phyloP scores from a whole-genome alignment of 2,797 vertebrate genomes.

The Bryconaethiops microstoma region DNA sequence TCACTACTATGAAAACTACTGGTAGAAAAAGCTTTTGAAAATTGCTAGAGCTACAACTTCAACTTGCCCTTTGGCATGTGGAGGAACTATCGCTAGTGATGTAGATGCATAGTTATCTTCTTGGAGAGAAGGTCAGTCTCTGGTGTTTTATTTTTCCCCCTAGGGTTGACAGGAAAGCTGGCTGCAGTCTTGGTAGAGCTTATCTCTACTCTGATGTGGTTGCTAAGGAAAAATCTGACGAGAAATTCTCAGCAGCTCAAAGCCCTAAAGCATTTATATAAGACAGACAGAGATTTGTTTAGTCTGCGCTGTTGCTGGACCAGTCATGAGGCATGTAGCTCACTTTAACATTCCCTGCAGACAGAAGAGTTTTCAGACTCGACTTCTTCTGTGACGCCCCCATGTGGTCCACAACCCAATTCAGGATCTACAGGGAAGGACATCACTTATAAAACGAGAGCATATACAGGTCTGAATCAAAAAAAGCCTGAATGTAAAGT shows the following conservation, averaged over 20 bases:
- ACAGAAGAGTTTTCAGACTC: conserved; percentile 73
- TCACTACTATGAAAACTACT: conserved; percentile 54
- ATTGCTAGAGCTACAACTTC: conserved; percentile 25
- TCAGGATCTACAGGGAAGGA: conserved; percentile 69
- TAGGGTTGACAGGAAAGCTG: conserved; percentile 9
- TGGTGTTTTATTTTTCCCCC: not conserved
- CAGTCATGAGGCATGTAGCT: conserved; percentile 82
- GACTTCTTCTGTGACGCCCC: conserved; percentile 78
- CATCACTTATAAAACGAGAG: not conserved
- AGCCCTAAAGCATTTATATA: conserved; percentile 16
- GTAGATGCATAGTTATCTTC: conserved; percentile 49
- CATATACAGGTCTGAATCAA: conserved; percentile 5
- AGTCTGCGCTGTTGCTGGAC: conserved; percentile 76
- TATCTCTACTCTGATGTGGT: conserved; percentile 5
- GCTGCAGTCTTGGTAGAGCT: conserved; percentile 29
- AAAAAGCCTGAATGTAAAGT: not conserved
- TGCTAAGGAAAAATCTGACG: conserved; percentile 8
- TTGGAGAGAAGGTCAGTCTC: conserved; percentile 24
- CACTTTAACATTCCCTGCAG: conserved; percentile 76
- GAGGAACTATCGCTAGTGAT: conserved; percentile 29
- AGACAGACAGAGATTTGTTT: conserved; percentile 48
- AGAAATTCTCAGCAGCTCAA: conserved; percentile 8
- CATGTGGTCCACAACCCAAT: conserved; percentile 82
- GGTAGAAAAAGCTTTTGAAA: conserved; percentile 35
- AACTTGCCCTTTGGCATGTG: conserved; percentile 30